Base-by-base conservation (phyloP, 1,140 invertebrate species). In the Drosophila sp. region DNA sequence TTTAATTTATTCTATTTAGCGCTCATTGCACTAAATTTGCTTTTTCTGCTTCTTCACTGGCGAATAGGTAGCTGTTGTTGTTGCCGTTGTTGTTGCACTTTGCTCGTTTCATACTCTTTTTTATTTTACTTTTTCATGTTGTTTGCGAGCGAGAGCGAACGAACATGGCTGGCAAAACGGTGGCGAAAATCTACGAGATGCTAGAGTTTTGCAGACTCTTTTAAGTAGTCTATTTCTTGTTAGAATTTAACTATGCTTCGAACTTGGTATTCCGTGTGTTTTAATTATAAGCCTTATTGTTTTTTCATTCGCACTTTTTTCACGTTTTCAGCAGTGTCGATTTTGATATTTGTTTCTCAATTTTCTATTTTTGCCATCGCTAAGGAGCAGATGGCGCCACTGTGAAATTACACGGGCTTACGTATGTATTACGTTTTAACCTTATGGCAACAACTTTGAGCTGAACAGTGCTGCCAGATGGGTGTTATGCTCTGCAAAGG, bases 121-220 rank as follows among this genome's bases (percentile, higher is more conserved):
- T 77, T 84, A 69, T 33, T 70, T 77, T 72, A 78, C 70, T 90
- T 70, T 76, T 79, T 72, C 50, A 77, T 69, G 54, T 61, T 71
- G 47, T 69, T 63, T 65, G 55, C 64, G 75, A 72, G 72, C 35
- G 67, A 50, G 57, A 33, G 60, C 38, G 55, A 35, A 47, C 23
- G 44, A 90, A 89, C 80, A 90, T 91, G 72, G 80, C 70, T 83
- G 89, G 81, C 79, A 91, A 91, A 91, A 90, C 44, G 23, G 27
- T 27, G 27, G 27, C 17, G 17, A 47, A 1, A 25, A 47, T n/a
- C 1, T 23, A 25, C 25, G 44, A 50, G 10, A 40, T 40, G 38
- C 2, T 41, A n/a, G 11, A 41, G 4, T 41, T 17, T 1, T 1
- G 4, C 6, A 11, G 30, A 57, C 29, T 6, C 2, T 27, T 32